phyloP scores from a whole-genome alignment of 2,888 invertebrate species.

The Monochamus alternatus region DNA sequence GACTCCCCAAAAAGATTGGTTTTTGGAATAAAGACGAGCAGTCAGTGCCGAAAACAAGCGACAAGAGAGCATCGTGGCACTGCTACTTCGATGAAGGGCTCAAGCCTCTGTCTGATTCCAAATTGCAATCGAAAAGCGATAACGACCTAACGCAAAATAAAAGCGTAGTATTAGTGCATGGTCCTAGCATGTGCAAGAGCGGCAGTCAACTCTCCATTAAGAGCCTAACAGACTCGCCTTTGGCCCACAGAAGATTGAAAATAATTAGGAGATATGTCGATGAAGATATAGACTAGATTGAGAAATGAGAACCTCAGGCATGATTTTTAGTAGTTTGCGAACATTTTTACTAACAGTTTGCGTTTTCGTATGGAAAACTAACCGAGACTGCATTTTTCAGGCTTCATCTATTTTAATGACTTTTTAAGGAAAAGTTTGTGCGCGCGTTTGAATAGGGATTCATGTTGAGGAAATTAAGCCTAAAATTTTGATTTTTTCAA shows the following conservation, averaged over 20 bases:
- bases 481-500: too few species aligned
- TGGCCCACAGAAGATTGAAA: constrained; percentile 60
- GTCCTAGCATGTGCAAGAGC: constrained; percentile 36
- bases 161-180: constrained; percentile 35
- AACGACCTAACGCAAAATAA: constrained; percentile 54
- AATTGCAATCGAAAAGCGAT: constrained; percentile 63
- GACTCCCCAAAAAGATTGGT: constrained; percentile 74
- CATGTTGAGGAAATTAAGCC: too few species aligned
- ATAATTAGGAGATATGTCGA: constrained; percentile 61
- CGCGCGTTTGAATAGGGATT: too few species aligned
- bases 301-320: constrained; percentile 50
- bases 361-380: constrained; percentile 43
- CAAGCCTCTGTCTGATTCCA: constrained; percentile 52
- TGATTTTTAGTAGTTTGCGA: constrained; percentile 45
- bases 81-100: constrained; percentile 43
- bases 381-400: constrained; percentile 17
- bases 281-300: constrained; percentile 58
- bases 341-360: constrained; percentile 41
- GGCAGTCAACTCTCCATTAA: constrained; percentile 57
- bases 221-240: constrained; percentile 57
- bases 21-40: constrained; percentile 74
- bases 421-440: constrained; percentile 10
- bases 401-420: constrained; percentile 2
- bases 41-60: constrained; percentile 41
- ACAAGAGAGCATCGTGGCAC: constrained; percentile 62